Evolutionary conservation across 2,113 vertebrate species (phyloP), one percentile per base, ranked within the genome.

Genomic region (Ranitomeya variabilis): DNA sequence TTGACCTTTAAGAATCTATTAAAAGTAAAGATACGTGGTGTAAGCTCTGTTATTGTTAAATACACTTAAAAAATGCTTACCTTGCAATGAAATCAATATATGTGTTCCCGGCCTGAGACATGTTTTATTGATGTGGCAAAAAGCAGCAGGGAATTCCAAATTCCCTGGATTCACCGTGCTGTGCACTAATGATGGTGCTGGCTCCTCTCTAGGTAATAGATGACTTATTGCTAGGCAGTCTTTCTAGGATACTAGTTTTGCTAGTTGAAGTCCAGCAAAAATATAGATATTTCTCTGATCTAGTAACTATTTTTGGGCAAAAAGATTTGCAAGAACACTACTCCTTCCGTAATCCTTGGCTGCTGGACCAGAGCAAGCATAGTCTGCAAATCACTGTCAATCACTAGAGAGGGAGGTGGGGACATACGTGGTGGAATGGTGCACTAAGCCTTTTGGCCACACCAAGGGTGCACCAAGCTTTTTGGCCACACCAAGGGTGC

Each of bases 1-100:
- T 11, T 62, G 57, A 81, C 79, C 55, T 60, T 59, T 60, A 81
- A 62, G n/a, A 79, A 79, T 79, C 77, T 79, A 81, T 59, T 76
- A 76, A 76, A 81, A 31, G 26, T 62, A 11, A 60, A 81, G 73
- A 37, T 81, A 12, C 13, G 18, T 81, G 15, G 62, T 37, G 55
- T 80, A 60, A 31, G 73, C 37, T 18, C 59, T 59, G 57, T 37
- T 37, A 37, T 81, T 79, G 77, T 79, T 55, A 79, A 62, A 60
- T 12, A 21, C 73, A 51, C 73, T 76, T 76, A 76, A 81, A 80
- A 57, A 59, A 26, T 80, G 55, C 55, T 59, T 60, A 31, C 57
- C 31, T 59, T 57, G 57, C 3, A 8, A 45, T 62, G 57, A 62
- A 81, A 81, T 80, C 54, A 80, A 80, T 80, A 80, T 57, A 9